Conservation (phyloP, 2,797 vertebrate genomes). For the Poeciliopsis presidionis region DNA sequence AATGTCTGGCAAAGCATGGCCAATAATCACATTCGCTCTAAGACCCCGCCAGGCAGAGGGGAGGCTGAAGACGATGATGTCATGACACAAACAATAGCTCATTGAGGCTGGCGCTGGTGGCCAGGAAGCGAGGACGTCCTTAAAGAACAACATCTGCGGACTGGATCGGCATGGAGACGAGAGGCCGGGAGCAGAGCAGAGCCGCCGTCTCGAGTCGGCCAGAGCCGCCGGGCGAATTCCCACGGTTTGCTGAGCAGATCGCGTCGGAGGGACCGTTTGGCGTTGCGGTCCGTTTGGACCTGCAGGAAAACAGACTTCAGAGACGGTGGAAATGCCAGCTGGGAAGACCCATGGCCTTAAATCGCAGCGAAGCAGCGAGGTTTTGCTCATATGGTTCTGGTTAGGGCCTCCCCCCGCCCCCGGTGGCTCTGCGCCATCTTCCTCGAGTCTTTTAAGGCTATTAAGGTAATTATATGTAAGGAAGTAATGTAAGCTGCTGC, state of each 20-base stretch:
- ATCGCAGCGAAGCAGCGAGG: conserved; percentile 51
- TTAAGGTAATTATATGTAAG: conserved; percentile 61
- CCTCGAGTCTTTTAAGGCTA: conserved; percentile 45
- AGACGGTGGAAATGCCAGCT: conserved; percentile 18
- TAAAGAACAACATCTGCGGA: conserved; percentile 84
- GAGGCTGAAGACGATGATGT: conserved; percentile 84
- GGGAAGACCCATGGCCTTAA: conserved; percentile 26
- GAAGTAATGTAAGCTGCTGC: conserved; percentile 44
- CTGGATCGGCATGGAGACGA: conserved; percentile 1
- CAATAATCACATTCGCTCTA: conserved; percentile 45
- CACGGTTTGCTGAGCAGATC: conserved; percentile 36
- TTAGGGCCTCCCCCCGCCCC: conserved; percentile 43
- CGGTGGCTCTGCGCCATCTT: conserved; percentile 28
- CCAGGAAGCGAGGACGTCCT: conserved; percentile 81
- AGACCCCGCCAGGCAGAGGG: conserved; percentile 75
- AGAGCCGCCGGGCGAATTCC: conserved; percentile 37
- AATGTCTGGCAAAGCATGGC: conserved; percentile 66
- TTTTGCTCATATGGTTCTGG: conserved; percentile 62
- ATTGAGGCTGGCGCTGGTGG: conserved; percentile 79
- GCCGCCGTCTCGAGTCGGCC: conserved; percentile 37
- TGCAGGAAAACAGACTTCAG: conserved; percentile 16
- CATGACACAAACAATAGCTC: conserved; percentile 84
- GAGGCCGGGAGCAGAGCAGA: conserved; percentile 7
- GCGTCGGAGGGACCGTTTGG: conserved; percentile 37
- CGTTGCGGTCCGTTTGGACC: conserved; percentile 38